Base-by-base conservation (phyloP, 2,888 invertebrate species). In the Netelia melanura region DNA sequence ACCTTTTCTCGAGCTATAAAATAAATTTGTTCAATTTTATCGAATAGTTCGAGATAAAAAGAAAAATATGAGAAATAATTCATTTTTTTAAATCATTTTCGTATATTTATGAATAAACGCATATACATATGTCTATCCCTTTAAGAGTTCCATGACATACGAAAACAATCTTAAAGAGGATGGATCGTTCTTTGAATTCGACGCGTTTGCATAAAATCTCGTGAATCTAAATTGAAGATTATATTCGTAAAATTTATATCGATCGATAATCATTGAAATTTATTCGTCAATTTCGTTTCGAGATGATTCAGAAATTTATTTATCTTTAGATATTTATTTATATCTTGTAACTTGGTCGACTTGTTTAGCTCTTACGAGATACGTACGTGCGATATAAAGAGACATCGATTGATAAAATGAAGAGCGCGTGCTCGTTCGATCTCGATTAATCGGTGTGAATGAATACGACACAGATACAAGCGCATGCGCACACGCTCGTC, bases 401-500 rank as follows among this genome's bases (percentile, higher is more conserved):
- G 14, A 43, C 52, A 68, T 83, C 54, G 83, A 83, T 79, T 83
- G 68, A 84, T 71, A 76, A 80, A 80, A 58, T 30, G 71, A 48
- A 11, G 14, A 14, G 23, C 25, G 17, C 54, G 44, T 30, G 25
- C 68, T 83, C 56, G 64, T 65, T 76, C 64, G 71, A 71, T 62
- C 72, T 61, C 48, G 64, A 56, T 11, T 54, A 77, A 67, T 77
- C 81, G 72, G 72, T 74, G 68, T 84, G 84, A 84, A 84, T 84
- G 77, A 81, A 84, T 68, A 67, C 58, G 58, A 78, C 62, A 62
- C 65, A 38, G 38, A 25, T 11, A 56, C 52, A 61, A 52, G 61
- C 43, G 11, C 38, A 14, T 38, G 38, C 62, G 38, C n/a, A 38
- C 61, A 43, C 17, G 58, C 25, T 43, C 38, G 30, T 30, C 44